A percentile compares a stretch with the other conserved stretches of the same genome.
Evolutionary conservation across 1,140 invertebrate genomes (phyloP).

Genomic region (Choristoneura fumiferana): DNA sequence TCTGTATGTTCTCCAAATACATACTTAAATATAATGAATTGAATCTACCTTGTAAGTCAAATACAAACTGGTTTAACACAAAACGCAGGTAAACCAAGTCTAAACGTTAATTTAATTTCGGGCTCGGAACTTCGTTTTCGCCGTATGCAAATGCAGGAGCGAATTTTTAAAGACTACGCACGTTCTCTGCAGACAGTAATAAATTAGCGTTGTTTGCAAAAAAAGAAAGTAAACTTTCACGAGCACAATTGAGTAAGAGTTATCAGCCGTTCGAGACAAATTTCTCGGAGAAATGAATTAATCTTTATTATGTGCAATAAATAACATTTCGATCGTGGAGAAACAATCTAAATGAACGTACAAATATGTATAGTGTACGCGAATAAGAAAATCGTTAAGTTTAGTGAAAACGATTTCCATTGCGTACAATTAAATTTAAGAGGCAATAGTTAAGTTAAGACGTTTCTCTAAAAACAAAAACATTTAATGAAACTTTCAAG

Average conservation of each 20-base stretch:
- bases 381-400: too few relatives aligned
- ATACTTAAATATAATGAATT: too few relatives aligned
- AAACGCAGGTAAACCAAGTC: too few relatives aligned
- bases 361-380: too few relatives aligned
- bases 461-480: too few relatives aligned
- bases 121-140: background rate
- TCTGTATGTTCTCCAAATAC: too few relatives aligned
- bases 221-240: constrained; percentile 50
- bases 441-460: too few relatives aligned
- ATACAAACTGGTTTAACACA: too few relatives aligned
- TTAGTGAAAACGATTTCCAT: too few relatives aligned
- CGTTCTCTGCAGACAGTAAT: constrained; percentile 26
- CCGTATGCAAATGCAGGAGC: constrained; percentile 5
- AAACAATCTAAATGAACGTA: constrained; percentile 4
- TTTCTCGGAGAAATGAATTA: constrained; percentile 18
- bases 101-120: too few relatives aligned
- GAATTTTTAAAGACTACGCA: constrained; percentile 12
- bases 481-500: too few relatives aligned
- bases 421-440: too few relatives aligned
- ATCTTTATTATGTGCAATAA: constrained; percentile 8
- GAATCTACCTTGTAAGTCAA: background rate
- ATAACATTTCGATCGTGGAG: background rate
- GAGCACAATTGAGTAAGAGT: constrained; percentile 26
- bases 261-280: constrained; percentile 18
- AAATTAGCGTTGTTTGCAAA: constrained; percentile 34